These are phyloP conservation scores for Chymomyza fuscimana DNA, from an alignment of 2,888 invertebrate genomes.

Conservation along the genomic window DNA sequence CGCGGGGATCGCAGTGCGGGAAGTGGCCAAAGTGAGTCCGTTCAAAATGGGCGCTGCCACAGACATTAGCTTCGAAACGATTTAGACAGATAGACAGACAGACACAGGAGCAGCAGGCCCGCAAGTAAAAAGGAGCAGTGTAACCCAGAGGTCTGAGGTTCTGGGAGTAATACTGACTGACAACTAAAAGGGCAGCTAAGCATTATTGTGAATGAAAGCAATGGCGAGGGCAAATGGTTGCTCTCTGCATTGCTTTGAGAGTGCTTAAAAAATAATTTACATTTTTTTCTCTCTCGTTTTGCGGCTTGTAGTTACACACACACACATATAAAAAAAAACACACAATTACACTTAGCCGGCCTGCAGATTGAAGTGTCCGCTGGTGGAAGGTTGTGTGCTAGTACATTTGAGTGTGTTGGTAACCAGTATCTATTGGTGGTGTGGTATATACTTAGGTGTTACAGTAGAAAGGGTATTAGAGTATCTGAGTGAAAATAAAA, in stretches of 20 bases:
- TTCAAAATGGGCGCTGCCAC: conserved; percentile 36
- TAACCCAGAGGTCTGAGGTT: conserved; percentile 3
- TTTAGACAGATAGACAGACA: conserved; percentile 28
- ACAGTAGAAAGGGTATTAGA: too few relatives aligned
- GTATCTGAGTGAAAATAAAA: too few relatives aligned
- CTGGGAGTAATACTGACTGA: conserved; percentile 2
- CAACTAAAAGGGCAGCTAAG: background rate
- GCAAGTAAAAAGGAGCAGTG: background rate
- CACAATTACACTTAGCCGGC: background rate
- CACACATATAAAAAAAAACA: background rate
- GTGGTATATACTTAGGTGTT: too few relatives aligned
- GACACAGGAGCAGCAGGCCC: conserved; percentile 2
- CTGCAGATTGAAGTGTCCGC: too few relatives aligned
- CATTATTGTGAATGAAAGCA: background rate
- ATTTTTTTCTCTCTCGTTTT: conserved; percentile 10
- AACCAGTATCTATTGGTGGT: too few relatives aligned
- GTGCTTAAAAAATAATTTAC: conserved; percentile 54
- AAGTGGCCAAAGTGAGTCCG: conserved; percentile 2
- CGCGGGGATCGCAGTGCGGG: too few relatives aligned
- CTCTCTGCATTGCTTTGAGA: conserved; percentile 17
- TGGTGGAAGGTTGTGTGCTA: too few relatives aligned
- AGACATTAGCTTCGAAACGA: conserved; percentile 58
- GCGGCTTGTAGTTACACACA: background rate
- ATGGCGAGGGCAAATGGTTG: background rate
- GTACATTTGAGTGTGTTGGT: too few relatives aligned